Base-by-base conservation (phyloP, 2,113 vertebrate species). In the Lucifuga dentata region DNA sequence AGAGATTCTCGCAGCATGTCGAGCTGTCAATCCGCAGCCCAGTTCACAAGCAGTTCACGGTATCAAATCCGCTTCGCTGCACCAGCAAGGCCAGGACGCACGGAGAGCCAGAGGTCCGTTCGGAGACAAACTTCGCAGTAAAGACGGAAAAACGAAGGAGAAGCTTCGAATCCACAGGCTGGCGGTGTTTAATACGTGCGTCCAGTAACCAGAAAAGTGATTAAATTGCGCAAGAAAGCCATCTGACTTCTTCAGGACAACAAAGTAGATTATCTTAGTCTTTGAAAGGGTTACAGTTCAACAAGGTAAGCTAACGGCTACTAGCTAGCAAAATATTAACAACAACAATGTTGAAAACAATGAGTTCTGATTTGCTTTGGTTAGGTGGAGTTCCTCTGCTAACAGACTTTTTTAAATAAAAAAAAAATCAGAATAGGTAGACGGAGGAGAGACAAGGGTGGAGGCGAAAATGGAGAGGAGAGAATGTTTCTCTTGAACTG, bases 11-110 rank as follows among this genome's bases (percentile, higher is more conserved):
- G 11, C 11, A 68, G 72, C 44, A 64, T 45, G 53, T 69, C 68
- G 13, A 57, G 50, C 71, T 80, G 79, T 79, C 72, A 86, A 76
- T 69, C 76, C 59, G 24, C 20, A 45, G 44, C 19, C 59, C 38
- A 73, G 86, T 88, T 84, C 85, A 86, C 65, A 26, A 78, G 63
- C 48, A 79, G 73, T 87, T 84, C 86, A 85, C 13, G 26, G 53
- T 83, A 73, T 81, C 84, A 84, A 64, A 71, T 66, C 51, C 8
- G 3, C 29, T 3, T 17, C 23, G 45, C 21, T 8, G 43, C 38
- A 8, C 15, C 19, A 38, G 41, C n/a, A 57, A 13, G 63, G 29
- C 56, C 23, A 7, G 65, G 48, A 51, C n/a, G 6, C 19, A 38
- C 13, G 11, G 8, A 8, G 3, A 67, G 17, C 21, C 49, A 56